Percentiles rank a stretch among this genome's conserved stretches.
Conservation (phyloP, 1,140 invertebrate species). For the Ooceraea biroi region DNA sequence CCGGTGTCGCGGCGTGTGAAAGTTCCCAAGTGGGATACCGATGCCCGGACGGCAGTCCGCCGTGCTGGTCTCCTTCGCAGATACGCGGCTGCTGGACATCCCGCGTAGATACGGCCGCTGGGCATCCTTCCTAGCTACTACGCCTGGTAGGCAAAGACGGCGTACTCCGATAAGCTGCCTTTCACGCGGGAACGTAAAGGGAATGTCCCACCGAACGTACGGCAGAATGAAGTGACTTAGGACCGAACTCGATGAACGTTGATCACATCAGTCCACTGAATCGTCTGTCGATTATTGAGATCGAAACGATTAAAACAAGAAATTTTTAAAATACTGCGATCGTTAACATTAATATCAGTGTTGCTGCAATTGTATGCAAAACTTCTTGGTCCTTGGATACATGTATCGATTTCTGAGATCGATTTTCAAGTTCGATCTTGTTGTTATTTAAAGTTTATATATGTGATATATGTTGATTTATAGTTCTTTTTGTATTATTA, state of each 20-base stretch:
- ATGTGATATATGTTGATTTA: not conserved
- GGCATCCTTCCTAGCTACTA: constrained; percentile 35
- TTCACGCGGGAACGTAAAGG: constrained; percentile 51
- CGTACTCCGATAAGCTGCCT: constrained; percentile 56
- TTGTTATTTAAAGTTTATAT: too few species aligned
- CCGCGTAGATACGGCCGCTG: constrained; percentile 26
- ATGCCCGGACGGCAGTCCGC: constrained; percentile 19
- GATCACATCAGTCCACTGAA: constrained; percentile 6
- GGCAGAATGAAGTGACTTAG: not conserved
- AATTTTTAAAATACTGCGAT: not conserved
- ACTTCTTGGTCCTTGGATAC: too few species aligned
- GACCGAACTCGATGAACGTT: not conserved
- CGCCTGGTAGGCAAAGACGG: constrained; percentile 39
- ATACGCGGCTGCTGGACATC: constrained; percentile 29
- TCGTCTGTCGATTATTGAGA: not conserved
- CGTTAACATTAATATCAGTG: too few species aligned
- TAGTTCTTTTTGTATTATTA: not conserved
- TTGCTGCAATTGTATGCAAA: too few species aligned
- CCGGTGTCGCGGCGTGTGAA: constrained; percentile 40
- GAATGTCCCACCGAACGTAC: not conserved
- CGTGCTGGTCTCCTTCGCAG: constrained; percentile 20
- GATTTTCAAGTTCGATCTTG: too few species aligned
- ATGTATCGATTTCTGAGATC: too few species aligned
- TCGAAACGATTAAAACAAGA: not conserved
- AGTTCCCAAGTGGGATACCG: constrained; percentile 39